phyloP scores from a whole-genome alignment of 2,888 invertebrate species.

The Norana najaformis region DNA sequence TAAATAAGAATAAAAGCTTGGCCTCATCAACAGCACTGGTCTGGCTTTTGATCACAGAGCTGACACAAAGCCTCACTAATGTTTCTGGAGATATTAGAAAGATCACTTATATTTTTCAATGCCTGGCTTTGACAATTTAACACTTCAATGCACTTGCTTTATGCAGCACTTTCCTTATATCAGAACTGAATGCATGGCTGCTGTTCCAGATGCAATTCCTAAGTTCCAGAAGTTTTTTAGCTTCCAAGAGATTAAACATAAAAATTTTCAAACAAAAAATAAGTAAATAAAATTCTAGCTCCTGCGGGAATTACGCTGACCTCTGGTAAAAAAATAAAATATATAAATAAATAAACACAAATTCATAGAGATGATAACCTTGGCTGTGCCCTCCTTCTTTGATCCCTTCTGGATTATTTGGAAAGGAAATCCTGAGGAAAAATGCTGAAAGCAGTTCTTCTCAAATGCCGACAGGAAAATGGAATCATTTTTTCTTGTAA shows the following conservation, averaged over 20 bases:
- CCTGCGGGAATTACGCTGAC: not conserved
- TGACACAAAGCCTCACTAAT: no score
- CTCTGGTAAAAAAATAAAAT: not conserved
- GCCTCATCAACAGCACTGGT: no score
- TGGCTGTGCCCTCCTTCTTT: not conserved
- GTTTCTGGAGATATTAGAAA: not conserved
- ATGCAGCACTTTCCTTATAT: not conserved
- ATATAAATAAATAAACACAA: not conserved
- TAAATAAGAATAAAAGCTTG: no score
- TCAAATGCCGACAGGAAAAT: constrained; percentile 10
- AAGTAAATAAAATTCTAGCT: not conserved
- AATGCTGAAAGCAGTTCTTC: constrained; percentile 28
- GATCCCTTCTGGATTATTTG: constrained; percentile 15
- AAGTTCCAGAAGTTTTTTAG: not conserved
- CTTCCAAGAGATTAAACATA: not conserved
- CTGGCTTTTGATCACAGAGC: no score
- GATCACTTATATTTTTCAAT: not conserved
- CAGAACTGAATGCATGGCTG: not conserved
- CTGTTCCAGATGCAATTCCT: not conserved
- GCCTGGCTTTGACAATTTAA: not conserved
- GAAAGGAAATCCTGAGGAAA: constrained; percentile 22
- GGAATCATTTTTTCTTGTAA: not conserved
- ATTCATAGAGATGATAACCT: not conserved
- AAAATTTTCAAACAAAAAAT: not conserved
- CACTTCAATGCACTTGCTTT: not conserved